Base-by-base conservation (phyloP, 2,797 vertebrate genomes). In the Scolopax rusticola region DNA sequence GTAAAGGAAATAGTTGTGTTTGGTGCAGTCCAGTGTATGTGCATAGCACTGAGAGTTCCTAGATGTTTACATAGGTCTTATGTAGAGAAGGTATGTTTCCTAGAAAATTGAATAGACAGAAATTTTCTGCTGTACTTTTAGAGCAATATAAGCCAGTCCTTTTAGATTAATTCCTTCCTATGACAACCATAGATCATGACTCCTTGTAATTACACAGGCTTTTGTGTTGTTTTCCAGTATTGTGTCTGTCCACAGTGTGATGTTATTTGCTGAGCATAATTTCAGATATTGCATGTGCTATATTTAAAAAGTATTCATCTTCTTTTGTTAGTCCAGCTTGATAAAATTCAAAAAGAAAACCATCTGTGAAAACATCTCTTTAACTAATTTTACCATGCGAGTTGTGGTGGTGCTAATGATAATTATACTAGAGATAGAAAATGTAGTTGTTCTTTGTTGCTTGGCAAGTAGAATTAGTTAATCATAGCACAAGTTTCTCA, bases 331-430 rank as follows among this genome's bases (percentile, higher is more conserved):
- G 68, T 77, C 45, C 20, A 80, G 71, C 84, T 95, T 89, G 79
- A 87, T 64, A 74, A 89, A 95, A 93, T 74, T 70, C 75, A 80
- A 68, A 89, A 67, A 85, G 78, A 91, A 93, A 95, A 77, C 71
- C 87, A 89, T 95, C 91, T 95, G 93, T 4, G 1, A 85, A 97
- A 95, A 89, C 79, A 91, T 85, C 71, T 93, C 89, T 94, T 83
- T 87, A 93, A 91, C 53, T 95, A 76, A 95, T 95, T 97, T 91
- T 92, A 33, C 79, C 45, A 50, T 47, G 38, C 47, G 8, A 77
- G 27, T 69, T 92, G 56, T 95, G 78, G 81, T 77, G 60, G 68
- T 85, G 75, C 74, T 94, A 88, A 90, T 59, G 57, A 87, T 94
- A 92, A 94, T 93, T 95, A 74, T 65, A 57, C 79, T 78, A 25